Evolutionary conservation across 2,113 vertebrate species (phyloP).

Genomic region (Accipiter virgatus): DNA sequence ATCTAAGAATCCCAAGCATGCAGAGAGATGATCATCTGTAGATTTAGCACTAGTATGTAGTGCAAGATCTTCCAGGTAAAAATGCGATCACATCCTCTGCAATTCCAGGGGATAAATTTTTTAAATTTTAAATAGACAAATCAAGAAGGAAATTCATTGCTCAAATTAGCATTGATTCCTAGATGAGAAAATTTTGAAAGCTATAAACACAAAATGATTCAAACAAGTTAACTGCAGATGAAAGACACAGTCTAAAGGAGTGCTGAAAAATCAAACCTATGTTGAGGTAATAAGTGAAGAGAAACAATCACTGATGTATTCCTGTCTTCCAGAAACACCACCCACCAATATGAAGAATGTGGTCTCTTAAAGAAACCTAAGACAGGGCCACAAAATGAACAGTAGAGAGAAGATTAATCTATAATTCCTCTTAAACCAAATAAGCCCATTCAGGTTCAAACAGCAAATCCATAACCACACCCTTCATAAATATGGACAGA

Average conservation of each 20-base stretch:
- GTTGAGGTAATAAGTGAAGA: not conserved
- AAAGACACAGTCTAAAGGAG: not conserved
- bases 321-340: not conserved
- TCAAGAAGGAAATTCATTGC: not conserved
- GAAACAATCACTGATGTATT: not conserved
- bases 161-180: not conserved
- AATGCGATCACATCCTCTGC: not conserved
- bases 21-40: not conserved
- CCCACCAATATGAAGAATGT: not conserved
- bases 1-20: not conserved
- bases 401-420: not conserved
- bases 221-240: not conserved
- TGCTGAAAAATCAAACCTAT: not conserved
- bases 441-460: not conserved
- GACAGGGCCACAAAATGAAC: not conserved
- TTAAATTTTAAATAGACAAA: not conserved
- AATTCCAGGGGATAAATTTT: not conserved
- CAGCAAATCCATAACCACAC: not conserved
- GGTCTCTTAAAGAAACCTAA: not conserved
- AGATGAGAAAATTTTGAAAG: not conserved
- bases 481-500: not conserved
- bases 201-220: not conserved
- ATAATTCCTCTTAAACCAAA: not conserved
- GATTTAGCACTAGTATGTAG: not conserved
- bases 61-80: not conserved